Conservation (phyloP, 1,140 invertebrate genomes). For the Spodoptera frugiperda region DNA sequence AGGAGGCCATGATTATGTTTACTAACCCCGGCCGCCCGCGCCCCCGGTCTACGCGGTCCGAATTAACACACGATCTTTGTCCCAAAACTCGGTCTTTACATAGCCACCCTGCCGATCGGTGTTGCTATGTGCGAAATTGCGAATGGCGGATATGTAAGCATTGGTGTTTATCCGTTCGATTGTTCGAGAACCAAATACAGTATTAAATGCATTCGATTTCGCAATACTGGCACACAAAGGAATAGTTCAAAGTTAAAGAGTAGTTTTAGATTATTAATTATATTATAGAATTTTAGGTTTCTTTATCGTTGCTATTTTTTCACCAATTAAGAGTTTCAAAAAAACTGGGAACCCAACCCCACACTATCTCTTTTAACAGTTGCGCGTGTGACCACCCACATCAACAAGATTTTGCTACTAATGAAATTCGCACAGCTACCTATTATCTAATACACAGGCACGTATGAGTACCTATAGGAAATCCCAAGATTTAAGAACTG, state of each 20-base stretch:
- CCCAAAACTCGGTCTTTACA: slow-evolving; percentile 57
- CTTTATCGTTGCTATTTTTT: too few relatives aligned
- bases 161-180: slow-evolving; percentile 35
- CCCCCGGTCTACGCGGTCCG: slow-evolving; percentile 69
- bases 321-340: too few relatives aligned
- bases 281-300: too few relatives aligned
- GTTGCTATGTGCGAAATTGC: slow-evolving; percentile 49
- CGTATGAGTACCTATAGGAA: not conserved
- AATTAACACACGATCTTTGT: slow-evolving; percentile 82
- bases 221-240: not conserved
- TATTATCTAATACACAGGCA: too few relatives aligned
- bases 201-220: slow-evolving; percentile 1
- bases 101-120: slow-evolving; percentile 41
- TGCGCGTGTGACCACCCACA: too few relatives aligned
- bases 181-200: slow-evolving; percentile 33
- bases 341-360: too few relatives aligned
- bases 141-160: slow-evolving; percentile 40
- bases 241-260: not conserved
- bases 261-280: too few relatives aligned
- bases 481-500: not conserved
- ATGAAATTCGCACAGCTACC: too few relatives aligned
- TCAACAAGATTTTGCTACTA: too few relatives aligned
- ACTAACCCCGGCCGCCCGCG: slow-evolving; percentile 74
- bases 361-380: too few relatives aligned
- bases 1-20: slow-evolving; percentile 83